Conservation (phyloP, 2,888 invertebrate species). For the Melieria picta region DNA sequence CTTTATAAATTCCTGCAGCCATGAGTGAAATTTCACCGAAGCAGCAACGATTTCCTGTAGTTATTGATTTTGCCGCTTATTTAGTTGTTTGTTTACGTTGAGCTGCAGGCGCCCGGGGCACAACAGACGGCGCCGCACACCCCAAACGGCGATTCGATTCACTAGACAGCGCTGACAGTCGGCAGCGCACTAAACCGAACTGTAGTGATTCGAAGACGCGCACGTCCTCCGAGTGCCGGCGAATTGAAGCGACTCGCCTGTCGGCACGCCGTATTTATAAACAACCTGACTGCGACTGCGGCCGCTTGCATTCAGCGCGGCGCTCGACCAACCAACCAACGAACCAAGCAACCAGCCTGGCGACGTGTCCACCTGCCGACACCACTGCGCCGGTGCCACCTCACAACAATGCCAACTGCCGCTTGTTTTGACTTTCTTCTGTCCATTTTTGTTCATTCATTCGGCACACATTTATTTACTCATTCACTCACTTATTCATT, state of each 20-base stretch:
- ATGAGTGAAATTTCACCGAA: too few species aligned
- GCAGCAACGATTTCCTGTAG: not conserved
- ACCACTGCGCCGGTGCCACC: too few species aligned
- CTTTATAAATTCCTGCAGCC: too few species aligned
- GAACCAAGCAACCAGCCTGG: conserved; percentile 20
- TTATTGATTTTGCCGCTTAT: conserved; percentile 31
- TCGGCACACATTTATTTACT: not conserved
- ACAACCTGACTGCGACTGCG: conserved; percentile 23
- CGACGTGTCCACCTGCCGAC: not conserved
- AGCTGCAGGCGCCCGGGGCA: conserved; percentile 18
- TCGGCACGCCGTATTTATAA: conserved; percentile 57
- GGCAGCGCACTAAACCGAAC: conserved; percentile 24
- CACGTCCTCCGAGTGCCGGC: conserved; percentile 53
- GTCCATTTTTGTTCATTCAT: not conserved
- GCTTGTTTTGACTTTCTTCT: too few species aligned
- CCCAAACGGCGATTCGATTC: conserved; percentile 12
- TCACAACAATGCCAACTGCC: too few species aligned
- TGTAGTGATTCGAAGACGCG: conserved; percentile 40
- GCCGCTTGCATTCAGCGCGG: not conserved
- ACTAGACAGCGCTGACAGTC: conserved; percentile 24
- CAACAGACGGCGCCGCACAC: conserved; percentile 9
- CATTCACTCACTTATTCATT: not conserved
- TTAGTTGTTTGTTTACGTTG: conserved; percentile 27
- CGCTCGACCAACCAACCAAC: conserved; percentile 30
- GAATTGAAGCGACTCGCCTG: conserved; percentile 54